A percentile compares a stretch with the other conserved stretches of the same genome.
phyloP scores from a whole-genome alignment of 2,113 vertebrate species.

The Notothenia coriiceps region DNA sequence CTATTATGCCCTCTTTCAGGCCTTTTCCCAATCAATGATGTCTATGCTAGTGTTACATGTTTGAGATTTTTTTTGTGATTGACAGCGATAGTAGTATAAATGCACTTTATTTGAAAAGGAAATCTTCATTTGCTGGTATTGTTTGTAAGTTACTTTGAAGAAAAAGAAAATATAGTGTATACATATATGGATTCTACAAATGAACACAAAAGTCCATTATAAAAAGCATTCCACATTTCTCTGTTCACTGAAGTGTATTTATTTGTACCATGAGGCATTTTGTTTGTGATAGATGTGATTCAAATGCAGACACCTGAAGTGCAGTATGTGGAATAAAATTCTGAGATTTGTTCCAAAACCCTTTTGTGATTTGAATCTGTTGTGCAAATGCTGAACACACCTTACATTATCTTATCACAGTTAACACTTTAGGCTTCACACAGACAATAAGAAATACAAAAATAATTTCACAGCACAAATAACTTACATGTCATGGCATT shows the following conservation, averaged over 20 bases:
- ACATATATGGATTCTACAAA: conserved; percentile 61
- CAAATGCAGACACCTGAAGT: conserved; percentile 80
- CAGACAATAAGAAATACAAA: not conserved
- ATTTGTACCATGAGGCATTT: conserved; percentile 78
- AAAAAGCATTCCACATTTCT: conserved; percentile 73
- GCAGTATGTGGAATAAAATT: conserved; percentile 83
- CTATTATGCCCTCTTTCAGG: conserved; percentile 52
- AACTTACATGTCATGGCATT: not conserved
- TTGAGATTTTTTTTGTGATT: conserved; percentile 52
- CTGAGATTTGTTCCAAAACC: conserved; percentile 62
- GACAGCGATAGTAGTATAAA: conserved; percentile 69
- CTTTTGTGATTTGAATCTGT: not conserved
- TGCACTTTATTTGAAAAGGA: conserved; percentile 85
- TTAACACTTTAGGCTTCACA: not conserved
- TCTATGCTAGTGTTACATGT: conserved; percentile 65
- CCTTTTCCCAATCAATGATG: conserved; percentile 58
- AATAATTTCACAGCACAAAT: not conserved
- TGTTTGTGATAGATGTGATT: conserved; percentile 81
- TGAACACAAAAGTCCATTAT: conserved; percentile 64
- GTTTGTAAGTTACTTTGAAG: conserved; percentile 67
- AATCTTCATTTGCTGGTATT: conserved; percentile 63
- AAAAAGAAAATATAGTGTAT: conserved; percentile 64
- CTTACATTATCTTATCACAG: not conserved
- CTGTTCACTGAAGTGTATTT: conserved; percentile 75
- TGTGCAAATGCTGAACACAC: not conserved